Percentiles rank a stretch among this genome's conserved stretches.
phyloP scores from a whole-genome alignment of 2,113 vertebrate genomes.

The Scomber japonicus region DNA sequence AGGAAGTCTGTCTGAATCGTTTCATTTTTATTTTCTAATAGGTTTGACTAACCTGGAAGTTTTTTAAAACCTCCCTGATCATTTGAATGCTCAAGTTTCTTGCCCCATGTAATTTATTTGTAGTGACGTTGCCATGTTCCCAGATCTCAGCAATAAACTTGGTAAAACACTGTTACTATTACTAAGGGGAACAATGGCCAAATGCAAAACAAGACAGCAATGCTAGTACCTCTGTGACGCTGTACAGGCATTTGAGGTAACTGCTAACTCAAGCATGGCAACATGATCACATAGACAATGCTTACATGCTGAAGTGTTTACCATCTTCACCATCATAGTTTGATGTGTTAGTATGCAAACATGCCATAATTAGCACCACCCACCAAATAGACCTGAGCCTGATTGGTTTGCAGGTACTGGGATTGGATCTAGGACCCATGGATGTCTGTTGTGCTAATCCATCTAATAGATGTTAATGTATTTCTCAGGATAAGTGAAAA shows the following conservation, averaged over 20 bases:
- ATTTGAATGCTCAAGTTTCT: neutral
- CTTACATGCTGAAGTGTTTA: neutral
- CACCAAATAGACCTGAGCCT: neutral
- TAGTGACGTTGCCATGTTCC: neutral
- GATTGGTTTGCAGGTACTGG: neutral
- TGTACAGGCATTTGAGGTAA: neutral
- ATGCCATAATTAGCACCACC: neutral
- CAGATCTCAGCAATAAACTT: conserved; percentile 2
- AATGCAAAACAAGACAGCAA: neutral
- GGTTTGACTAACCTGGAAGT: neutral
- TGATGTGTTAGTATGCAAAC: neutral
- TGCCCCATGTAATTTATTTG: neutral
- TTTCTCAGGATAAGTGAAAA: too few relatives aligned
- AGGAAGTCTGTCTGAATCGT: neutral
- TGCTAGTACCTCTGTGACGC: neutral
- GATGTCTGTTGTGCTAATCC: neutral
- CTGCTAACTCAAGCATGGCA: neutral
- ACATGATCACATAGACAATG: too few relatives aligned
- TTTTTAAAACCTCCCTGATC: neutral
- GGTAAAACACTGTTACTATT: conserved; percentile 5
- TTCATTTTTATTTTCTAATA: neutral
- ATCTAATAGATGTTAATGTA: too few relatives aligned
- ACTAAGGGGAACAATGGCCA: neutral
- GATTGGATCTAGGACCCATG: neutral
- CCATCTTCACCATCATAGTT: neutral